Base-by-base conservation (phyloP, 2,797 vertebrate species). In the Orientallactaga sibirica region DNA sequence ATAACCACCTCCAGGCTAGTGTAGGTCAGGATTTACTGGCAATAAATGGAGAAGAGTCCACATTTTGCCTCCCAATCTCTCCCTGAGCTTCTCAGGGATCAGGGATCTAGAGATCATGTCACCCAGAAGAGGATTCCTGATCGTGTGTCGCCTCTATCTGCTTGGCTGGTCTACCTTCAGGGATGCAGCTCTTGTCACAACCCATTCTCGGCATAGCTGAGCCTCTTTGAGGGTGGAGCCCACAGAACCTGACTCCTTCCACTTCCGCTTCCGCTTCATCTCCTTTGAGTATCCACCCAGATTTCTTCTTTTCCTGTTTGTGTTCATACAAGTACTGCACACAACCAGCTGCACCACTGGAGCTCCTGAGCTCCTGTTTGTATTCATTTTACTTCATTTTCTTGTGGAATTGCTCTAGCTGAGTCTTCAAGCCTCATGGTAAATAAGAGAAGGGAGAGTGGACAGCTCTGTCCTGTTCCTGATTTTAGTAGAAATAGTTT, bases 81-180 rank as follows among this genome's bases (percentile, higher is more conserved):
- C 8, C 7, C 37, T 33, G 29, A 33, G 8, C 14, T 62, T 37
- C 20, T 62, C 68, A 41, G 74, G 62, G 3, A 0, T 10, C 37
- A 48, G 37, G 20, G 55, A 12, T 55, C 55, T 55, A 55, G 55
- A 55, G 55, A 55, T 55, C 55, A 55, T 55, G 55, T 2, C 22
- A 0, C 5, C 43, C 7, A 0, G 37, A 0, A n/a, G 14, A 25
- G 41, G 24, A n/a, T 5, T 5, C 4, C 0, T 0, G 9, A 15
- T 24, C 7, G 5, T 8, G 3, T 5, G 5, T 7, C 24, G 1
- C 18, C 7, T 55, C 20, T 33, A 22, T 20, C 12, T 41, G 41
- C 20, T 0, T 14, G n/a, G 9, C 73, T 76, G 37, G 7, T 9
- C 58, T 25, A 68, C n/a, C 20, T 24, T 4, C 2, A 33, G 77